Conservation (phyloP, 2,113 vertebrate species). For the Tupaia chinensis region DNA sequence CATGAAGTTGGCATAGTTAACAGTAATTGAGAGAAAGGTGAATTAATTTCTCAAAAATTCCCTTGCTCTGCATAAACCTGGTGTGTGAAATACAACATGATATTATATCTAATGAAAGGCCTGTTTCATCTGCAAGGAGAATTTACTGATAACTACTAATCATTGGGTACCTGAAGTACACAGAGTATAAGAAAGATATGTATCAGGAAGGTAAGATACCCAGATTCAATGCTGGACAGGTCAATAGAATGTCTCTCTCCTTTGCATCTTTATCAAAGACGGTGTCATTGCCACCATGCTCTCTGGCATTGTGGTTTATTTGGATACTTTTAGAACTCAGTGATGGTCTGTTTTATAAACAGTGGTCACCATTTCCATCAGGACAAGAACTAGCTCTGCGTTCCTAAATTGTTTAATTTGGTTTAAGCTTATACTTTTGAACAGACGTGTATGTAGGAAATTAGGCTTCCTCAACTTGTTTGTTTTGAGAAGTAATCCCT, state of each 20-base stretch:
- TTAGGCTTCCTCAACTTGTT: slow-evolving; percentile 18
- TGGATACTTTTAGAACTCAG: slow-evolving; percentile 36
- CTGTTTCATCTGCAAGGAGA: not conserved
- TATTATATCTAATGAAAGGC: not conserved
- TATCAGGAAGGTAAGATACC: not conserved
- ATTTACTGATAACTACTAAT: not conserved
- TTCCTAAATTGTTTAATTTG: not conserved
- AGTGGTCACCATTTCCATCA: not conserved
- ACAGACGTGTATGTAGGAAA: not conserved
- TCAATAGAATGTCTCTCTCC: not conserved
- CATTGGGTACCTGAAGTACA: not conserved
- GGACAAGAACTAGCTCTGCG: not conserved
- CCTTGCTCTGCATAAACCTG: not conserved
- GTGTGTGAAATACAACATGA: not conserved
- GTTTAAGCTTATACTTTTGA: not conserved
- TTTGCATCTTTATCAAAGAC: not conserved
- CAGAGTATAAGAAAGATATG: not conserved
- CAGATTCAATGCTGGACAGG: not conserved
- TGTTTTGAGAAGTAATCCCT: slow-evolving; percentile 59
- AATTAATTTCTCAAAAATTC: slow-evolving; percentile 32
- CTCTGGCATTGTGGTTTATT: slow-evolving; percentile 49
- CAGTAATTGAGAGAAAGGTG: not conserved
- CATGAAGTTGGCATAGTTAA: not conserved
- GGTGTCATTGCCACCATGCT: not conserved
- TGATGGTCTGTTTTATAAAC: slow-evolving; percentile 28